phyloP scores from a whole-genome alignment of 2,797 vertebrate genomes.

The Ptychadena robeensis region DNA sequence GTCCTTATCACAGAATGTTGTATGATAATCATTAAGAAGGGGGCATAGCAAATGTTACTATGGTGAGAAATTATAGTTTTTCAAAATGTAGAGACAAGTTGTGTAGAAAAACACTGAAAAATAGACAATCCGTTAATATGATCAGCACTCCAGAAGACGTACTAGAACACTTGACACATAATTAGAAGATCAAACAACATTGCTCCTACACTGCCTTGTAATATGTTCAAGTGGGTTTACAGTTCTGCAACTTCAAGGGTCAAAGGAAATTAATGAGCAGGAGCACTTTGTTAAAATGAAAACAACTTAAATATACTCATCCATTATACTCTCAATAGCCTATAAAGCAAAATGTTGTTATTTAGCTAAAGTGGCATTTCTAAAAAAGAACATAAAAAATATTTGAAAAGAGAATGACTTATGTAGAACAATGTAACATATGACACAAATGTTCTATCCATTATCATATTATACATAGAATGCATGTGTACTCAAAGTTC shows the following conservation, averaged over 20 bases:
- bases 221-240: constrained; percentile 45
- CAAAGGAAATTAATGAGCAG: constrained; percentile 42
- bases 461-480: no score
- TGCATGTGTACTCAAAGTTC: background rate
- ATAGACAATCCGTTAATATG: background rate
- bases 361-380: background rate
- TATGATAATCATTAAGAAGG: background rate
- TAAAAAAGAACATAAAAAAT: constrained; percentile 1
- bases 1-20: no score
- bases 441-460: no score
- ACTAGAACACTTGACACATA: constrained; percentile 38
- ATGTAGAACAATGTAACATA: background rate
- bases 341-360: constrained; percentile 19
- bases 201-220: constrained; percentile 16
- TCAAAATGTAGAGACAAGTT: constrained; percentile 18
- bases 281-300: constrained; percentile 44
- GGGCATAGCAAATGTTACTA: background rate
- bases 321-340: constrained; percentile 15
- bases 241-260: constrained; percentile 29
- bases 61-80: constrained; percentile 16
- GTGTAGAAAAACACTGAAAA: constrained; percentile 7
- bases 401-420: background rate
- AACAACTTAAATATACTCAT: constrained; percentile 42
- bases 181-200: constrained; percentile 49
- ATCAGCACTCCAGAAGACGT: constrained; percentile 17